Base-by-base conservation (phyloP, 1,140 invertebrate genomes). In the Hylaeus anthracinus region DNA sequence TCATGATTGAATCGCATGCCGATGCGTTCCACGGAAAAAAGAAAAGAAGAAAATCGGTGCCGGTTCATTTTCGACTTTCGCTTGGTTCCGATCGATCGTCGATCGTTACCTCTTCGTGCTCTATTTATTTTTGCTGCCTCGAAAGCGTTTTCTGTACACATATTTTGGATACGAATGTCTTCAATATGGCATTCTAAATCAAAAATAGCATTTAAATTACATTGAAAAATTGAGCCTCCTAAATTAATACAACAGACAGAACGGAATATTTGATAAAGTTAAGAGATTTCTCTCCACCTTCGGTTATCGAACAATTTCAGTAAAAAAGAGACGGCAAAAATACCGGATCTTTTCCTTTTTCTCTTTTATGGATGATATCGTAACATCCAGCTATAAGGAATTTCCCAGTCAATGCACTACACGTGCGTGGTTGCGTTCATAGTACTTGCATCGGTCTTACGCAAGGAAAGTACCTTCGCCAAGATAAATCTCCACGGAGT, bases 391-490 rank as follows among this genome's bases (percentile, higher is more conserved):
- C 12, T 3, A 41, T 39, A 78, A 64, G 55, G 43, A 67, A 76
- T 81, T 61, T 64, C 9, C 8, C 48, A 8, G n/a, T 55, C 43
- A 61, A 48, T 48, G 45, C 8, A 60, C 79, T 58, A 69, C 72
- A 66, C 14, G 55, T 55, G 45, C 51, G 53, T 65, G 14, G 65
- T 75, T 76, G 65, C 72, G 65, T 81, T 69, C 43, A 51, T 5
- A 51, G 51, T 26, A 61, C 45, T 65, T 26, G 37, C 26, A 15
- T 15, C 43, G 56, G 55, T 81, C 61, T 76, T 75, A 76, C 79
- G 79, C 79, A 74, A 81, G 65, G 79, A 81, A 81, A 81, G 64
- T 69, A 69, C 65, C 72, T 61, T 63, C 2, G 15, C 72, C 37
- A 76, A 81, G 73, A 75, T 76, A 69, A 69, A 60, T n/a, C 55